A percentile compares a stretch with the other conserved stretches of the same genome.
These are phyloP conservation scores for Xerus inauris DNA, from an alignment of 2,113 vertebrate species.

Conservation along the genomic window DNA sequence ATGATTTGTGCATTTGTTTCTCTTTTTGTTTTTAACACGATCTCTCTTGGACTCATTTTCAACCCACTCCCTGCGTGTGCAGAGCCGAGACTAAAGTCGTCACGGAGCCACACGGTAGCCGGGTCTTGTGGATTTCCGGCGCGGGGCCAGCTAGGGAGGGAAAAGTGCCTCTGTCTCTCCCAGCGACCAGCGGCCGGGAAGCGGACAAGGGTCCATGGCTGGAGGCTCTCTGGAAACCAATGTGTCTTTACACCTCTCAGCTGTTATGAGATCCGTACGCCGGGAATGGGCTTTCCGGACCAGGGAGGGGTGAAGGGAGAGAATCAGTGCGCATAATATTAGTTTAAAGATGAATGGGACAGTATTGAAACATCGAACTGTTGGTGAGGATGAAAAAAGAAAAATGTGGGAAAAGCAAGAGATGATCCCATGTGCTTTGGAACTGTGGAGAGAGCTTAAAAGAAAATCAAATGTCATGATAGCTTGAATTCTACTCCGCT, in stretches of 20 bases:
- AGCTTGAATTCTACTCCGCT: neutral
- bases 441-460: slow-evolving; percentile 2
- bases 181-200: neutral
- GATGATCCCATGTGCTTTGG: neutral
- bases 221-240: neutral
- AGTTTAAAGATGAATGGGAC: neutral
- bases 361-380: neutral
- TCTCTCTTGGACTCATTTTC: slow-evolving; percentile 84
- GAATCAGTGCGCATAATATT: neutral
- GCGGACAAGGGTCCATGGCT: neutral
- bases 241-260: neutral
- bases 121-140: slow-evolving; percentile 78
- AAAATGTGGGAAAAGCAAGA: slow-evolving; percentile 13
- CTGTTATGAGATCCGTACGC: neutral
- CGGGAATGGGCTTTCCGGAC: neutral
- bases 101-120: slow-evolving; percentile 48
- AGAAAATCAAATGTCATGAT: slow-evolving; percentile 1
- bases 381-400: neutral
- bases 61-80: slow-evolving; percentile 67
- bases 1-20: slow-evolving; percentile 70
- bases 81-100: slow-evolving; percentile 59
- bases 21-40: slow-evolving; percentile 85
- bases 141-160: neutral
- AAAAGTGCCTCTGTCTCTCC: slow-evolving; percentile 9
- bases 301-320: neutral